phyloP scores from a whole-genome alignment of 2,113 vertebrate species.

The Ptilorrhoa leucosticta region DNA sequence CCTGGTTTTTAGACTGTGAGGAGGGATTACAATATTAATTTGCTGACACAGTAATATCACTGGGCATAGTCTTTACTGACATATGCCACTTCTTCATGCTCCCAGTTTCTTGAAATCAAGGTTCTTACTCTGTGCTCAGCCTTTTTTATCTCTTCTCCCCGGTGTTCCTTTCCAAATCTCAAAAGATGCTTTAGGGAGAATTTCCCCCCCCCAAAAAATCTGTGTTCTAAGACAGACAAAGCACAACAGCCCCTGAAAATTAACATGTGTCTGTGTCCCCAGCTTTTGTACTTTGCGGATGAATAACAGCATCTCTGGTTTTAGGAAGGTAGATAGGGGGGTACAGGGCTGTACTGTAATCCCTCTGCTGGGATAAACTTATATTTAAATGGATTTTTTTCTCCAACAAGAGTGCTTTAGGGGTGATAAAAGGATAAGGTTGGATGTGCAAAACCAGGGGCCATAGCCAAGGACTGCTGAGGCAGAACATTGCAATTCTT shows the following conservation, averaged over 20 bases:
- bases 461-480: neutral
- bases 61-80: neutral
- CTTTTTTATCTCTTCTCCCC: neutral
- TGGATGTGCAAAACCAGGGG: neutral
- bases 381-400: neutral
- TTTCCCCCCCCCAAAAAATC: accelerated
- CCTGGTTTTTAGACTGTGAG: neutral
- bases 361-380: neutral
- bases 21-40: neutral
- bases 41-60: neutral
- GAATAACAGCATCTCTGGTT: neutral
- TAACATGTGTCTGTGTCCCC: accelerated
- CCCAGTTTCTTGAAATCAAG: neutral
- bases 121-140: neutral
- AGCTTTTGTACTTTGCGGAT: neutral
- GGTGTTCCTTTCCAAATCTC: neutral
- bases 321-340: neutral
- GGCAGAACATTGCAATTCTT: neutral
- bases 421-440: neutral
- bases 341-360: neutral
- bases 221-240: neutral
- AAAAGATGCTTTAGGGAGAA: neutral
- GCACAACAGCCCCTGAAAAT: neutral
- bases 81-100: neutral
- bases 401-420: neutral